Evolutionary conservation across 1,140 invertebrate species (phyloP).

Genomic region (Pseudomyrmex concolor): DNA sequence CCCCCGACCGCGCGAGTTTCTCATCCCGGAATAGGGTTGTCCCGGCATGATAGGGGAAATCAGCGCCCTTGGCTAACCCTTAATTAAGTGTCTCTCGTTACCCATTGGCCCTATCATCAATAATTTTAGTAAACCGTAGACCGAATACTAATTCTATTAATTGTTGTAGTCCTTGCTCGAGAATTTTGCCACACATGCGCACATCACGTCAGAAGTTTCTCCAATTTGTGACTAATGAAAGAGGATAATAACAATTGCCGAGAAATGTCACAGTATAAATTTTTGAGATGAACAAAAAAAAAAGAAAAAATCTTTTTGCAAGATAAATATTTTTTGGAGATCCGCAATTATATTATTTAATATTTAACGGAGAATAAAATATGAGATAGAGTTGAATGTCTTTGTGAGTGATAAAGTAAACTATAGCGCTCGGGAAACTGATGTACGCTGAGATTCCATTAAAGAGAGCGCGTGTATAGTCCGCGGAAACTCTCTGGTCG

Average conservation of each 20-base stretch:
- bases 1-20: constrained; percentile 6
- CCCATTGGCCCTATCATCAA: constrained; percentile 47
- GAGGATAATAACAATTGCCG: no score
- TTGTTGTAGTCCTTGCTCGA: not conserved
- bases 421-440: not conserved
- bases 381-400: not conserved
- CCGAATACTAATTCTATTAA: constrained; percentile 40
- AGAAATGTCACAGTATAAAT: no score
- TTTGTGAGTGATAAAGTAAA: not conserved
- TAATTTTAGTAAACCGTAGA: constrained; percentile 50
- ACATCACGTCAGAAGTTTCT: not conserved
- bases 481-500: not conserved
- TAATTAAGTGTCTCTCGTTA: constrained; percentile 54
- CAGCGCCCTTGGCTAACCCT: constrained; percentile 52
- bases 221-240: no score
- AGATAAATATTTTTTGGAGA: no score
- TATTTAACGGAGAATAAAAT: no score
- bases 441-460: not conserved
- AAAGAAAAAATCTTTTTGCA: no score
- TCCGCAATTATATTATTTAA: no score
- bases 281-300: no score
- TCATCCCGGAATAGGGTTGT: constrained; percentile 38
- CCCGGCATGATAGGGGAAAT: constrained; percentile 55
- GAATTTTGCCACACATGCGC: not conserved
- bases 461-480: not conserved